These are phyloP conservation scores for Onthophagus sagittarius DNA, from an alignment of 2,888 invertebrate species.

Conservation along the genomic window DNA sequence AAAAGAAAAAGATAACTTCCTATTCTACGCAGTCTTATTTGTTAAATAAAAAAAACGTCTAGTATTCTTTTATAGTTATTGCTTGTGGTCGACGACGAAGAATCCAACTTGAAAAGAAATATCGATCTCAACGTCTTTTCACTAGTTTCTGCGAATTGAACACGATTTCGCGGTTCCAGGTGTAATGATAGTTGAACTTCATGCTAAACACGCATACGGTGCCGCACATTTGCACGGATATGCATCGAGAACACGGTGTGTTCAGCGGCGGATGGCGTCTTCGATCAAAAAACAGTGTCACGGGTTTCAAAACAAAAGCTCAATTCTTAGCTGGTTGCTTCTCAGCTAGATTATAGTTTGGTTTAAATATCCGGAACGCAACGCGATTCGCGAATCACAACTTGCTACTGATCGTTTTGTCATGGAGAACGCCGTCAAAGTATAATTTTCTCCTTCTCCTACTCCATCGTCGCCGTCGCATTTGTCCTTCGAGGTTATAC, in stretches of 20 bases:
- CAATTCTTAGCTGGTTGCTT: neutral
- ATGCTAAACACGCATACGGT: constrained; percentile 51
- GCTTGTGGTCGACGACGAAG: constrained; percentile 5
- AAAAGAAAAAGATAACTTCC: neutral
- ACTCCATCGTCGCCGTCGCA: neutral
- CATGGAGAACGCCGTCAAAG: neutral
- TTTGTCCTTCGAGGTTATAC: neutral
- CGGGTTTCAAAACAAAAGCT: neutral
- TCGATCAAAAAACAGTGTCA: constrained; percentile 7
- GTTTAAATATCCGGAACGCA: neutral
- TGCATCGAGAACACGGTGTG: constrained; percentile 36
- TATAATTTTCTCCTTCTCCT: neutral
- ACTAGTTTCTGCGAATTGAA: constrained; percentile 90
- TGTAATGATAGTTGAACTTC: constrained; percentile 81
- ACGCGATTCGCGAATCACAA: neutral
- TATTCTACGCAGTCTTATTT: neutral
- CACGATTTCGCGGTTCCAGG: constrained; percentile 90
- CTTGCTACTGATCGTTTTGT: neutral
- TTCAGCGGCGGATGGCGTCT: neutral
- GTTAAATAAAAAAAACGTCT: neutral
- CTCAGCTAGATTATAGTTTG: neutral
- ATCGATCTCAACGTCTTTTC: constrained; percentile 75
- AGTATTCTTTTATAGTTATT: neutral
- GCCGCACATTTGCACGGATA: constrained; percentile 44
- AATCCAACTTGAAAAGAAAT: neutral